phyloP scores from a whole-genome alignment of 2,888 invertebrate genomes.

The Leistus spinibarbis region DNA sequence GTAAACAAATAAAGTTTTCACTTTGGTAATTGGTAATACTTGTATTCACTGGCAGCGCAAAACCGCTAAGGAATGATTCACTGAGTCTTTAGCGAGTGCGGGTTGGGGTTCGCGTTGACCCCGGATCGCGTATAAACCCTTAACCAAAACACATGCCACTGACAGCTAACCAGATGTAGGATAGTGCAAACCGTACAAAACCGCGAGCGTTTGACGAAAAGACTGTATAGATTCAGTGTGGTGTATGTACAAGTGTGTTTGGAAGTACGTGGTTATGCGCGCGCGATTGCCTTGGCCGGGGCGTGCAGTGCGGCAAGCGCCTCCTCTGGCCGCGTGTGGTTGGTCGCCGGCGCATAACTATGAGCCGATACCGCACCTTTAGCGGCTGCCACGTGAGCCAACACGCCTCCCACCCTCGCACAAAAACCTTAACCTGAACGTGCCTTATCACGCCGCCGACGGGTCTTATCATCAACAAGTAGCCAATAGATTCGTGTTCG shows the following conservation, averaged over 20 bases:
- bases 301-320: slow-evolving; percentile 11
- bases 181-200: not conserved
- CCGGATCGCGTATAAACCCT: not conserved
- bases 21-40: no score
- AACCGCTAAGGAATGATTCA: no score
- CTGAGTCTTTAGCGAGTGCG: slow-evolving; percentile 37
- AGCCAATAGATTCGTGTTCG: slow-evolving; percentile 54
- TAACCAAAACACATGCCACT: not conserved
- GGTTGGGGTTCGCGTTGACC: not conserved
- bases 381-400: slow-evolving; percentile 45
- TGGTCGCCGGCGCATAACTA: slow-evolving; percentile 53
- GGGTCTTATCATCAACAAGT: slow-evolving; percentile 55
- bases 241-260: not conserved
- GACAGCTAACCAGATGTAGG: not conserved
- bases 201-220: not conserved
- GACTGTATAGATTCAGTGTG: not conserved
- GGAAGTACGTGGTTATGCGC: slow-evolving; percentile 47
- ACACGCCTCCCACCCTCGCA: slow-evolving; percentile 43
- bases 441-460: slow-evolving; percentile 44
- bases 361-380: slow-evolving; percentile 47
- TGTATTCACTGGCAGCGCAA: no score
- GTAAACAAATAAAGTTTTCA: no score
- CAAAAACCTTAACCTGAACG: slow-evolving; percentile 50
- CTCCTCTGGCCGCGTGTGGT: slow-evolving; percentile 50
- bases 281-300: slow-evolving; percentile 48